Evolutionary conservation across 2,113 vertebrate species (phyloP).

Genomic region (Aldabrachelys gigantea): DNA sequence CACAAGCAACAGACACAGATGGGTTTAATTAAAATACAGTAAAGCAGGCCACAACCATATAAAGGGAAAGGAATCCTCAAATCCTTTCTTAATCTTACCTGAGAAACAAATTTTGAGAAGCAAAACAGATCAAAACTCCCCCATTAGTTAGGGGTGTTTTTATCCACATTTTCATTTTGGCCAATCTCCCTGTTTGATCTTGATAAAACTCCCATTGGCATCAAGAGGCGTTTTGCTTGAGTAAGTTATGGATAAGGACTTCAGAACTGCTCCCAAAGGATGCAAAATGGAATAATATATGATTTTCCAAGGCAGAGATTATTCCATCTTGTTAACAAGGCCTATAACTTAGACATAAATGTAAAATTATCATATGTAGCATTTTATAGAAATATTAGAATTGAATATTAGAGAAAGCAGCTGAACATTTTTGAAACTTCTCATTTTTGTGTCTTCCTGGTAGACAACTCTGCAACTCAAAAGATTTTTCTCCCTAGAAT

Average conservation of each 20-base stretch:
- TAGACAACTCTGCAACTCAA: background rate
- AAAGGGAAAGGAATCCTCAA: constrained; percentile 10
- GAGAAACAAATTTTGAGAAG: constrained; percentile 24
- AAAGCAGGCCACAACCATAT: background rate
- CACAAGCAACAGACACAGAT: constrained; percentile 34
- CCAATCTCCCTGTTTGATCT: background rate
- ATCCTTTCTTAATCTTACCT: background rate
- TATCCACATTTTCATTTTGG: constrained; percentile 3
- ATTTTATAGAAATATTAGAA: background rate
- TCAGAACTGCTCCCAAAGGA: background rate
- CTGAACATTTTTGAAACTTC: background rate
- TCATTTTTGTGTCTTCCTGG: constrained; percentile 3
- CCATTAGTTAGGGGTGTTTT: background rate
- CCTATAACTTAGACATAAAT: background rate
- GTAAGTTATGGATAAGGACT: background rate
- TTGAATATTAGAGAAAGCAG: background rate
- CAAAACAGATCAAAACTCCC: background rate
- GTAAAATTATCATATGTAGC: background rate
- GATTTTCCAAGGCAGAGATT: background rate
- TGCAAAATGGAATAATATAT: background rate
- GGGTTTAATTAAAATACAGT: constrained; percentile 24
- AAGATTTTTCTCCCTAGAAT: constrained; percentile 17
- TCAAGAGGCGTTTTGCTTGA: constrained; percentile 12
- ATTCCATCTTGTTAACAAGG: constrained; percentile 11
- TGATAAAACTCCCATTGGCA: background rate